Evolutionary conservation across 2,113 vertebrate genomes (phyloP).

Genomic region (Oncorhynchus masou): DNA sequence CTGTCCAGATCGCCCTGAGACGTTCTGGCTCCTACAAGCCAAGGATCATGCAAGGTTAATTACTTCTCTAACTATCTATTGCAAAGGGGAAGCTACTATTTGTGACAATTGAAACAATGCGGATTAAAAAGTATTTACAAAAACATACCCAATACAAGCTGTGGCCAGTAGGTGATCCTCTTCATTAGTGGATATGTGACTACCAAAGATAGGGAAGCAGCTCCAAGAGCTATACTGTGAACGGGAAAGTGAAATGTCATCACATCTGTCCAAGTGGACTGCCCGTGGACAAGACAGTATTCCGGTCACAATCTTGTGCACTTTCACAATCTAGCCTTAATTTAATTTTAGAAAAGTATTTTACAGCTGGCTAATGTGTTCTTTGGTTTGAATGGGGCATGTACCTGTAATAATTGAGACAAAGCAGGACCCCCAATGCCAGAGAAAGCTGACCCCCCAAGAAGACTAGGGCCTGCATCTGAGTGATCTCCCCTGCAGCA

Average conservation of each 20-base stretch:
- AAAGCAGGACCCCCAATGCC: slow-evolving; percentile 85
- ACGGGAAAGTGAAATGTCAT: slow-evolving; percentile 5
- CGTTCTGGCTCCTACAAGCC: too few relatives aligned
- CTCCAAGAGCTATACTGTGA: slow-evolving; percentile 85
- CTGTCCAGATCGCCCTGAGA: too few relatives aligned
- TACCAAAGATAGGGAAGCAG: slow-evolving; percentile 86
- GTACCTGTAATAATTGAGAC: slow-evolving; percentile 93
- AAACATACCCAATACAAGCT: slow-evolving; percentile 84
- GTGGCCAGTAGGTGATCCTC: slow-evolving; percentile 94
- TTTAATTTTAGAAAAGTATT: background rate
- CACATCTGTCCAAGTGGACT: background rate
- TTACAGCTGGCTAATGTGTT: background rate
- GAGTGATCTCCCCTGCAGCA: slow-evolving; percentile 86
- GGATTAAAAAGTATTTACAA: background rate
- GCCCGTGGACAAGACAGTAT: too few relatives aligned
- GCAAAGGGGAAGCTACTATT: background rate
- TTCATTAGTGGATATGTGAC: slow-evolving; percentile 93
- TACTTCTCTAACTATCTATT: background rate
- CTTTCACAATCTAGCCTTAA: background rate
- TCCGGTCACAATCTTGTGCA: too few relatives aligned
- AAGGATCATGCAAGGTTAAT: too few relatives aligned
- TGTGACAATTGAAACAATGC: background rate
- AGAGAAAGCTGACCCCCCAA: slow-evolving; percentile 89
- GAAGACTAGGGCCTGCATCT: slow-evolving; percentile 82
- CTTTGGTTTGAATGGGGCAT: background rate